A percentile compares a stretch with the other conserved stretches of the same genome.
Conservation (phyloP, 2,888 invertebrate genomes). For the Microplitis manilae region DNA sequence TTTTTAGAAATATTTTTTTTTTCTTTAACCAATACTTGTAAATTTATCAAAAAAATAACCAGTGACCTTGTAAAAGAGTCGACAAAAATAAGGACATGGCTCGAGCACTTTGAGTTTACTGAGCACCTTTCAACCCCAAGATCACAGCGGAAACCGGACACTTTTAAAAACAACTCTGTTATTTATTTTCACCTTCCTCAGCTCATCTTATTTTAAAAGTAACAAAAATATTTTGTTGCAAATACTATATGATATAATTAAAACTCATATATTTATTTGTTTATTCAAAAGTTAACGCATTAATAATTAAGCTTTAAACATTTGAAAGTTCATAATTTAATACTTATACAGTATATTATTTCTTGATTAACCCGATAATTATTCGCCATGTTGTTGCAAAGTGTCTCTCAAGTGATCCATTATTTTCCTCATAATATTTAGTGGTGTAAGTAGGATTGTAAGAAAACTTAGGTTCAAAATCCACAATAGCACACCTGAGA, state of each 20-base stretch:
- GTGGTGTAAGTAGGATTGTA: too few relatives aligned
- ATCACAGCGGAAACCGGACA: background rate
- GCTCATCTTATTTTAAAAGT: background rate
- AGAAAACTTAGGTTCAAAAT: too few relatives aligned
- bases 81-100: background rate
- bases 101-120: background rate
- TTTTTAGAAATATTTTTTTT: background rate
- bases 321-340: too few relatives aligned
- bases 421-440: too few relatives aligned
- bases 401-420: too few relatives aligned
- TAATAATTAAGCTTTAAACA: too few relatives aligned
- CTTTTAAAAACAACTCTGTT: background rate
- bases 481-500: too few relatives aligned
- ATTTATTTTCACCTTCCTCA: background rate
- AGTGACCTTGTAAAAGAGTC: background rate
- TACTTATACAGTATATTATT: too few relatives aligned
- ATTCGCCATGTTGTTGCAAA: too few relatives aligned
- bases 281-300: background rate
- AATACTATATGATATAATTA: background rate
- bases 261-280: too few relatives aligned
- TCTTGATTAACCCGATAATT: too few relatives aligned
- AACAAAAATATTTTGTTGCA: background rate
- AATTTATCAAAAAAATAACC: background rate
- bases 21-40: background rate
- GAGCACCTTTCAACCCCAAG: background rate